Conservation (phyloP, 2,113 vertebrate species). For the Paradoxurus hermaphroditus region DNA sequence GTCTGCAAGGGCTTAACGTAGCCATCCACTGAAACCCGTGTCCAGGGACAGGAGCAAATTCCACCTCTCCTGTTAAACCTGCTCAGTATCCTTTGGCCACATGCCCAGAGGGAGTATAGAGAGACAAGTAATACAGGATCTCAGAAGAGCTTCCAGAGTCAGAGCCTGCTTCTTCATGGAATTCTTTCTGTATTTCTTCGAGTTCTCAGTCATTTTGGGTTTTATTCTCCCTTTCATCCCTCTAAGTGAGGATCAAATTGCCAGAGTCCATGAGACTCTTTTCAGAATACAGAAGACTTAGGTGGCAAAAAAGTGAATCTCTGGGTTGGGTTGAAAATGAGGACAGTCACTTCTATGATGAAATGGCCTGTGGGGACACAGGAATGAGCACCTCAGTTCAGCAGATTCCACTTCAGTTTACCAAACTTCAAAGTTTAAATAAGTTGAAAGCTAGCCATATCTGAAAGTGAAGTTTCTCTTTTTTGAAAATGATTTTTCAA, state of each 20-base stretch:
- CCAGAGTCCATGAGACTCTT: not conserved
- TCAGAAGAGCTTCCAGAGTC: not conserved
- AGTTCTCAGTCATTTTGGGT: not conserved
- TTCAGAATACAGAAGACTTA: not conserved
- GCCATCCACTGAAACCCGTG: not conserved
- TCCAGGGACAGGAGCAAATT: not conserved
- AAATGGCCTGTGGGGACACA: not conserved
- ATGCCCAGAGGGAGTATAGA: not conserved
- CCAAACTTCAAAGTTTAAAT: not conserved
- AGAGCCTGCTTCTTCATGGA: not conserved
- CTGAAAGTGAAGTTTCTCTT: constrained; percentile 1
- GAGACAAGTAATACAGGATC: not conserved
- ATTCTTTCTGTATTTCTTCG: not conserved
- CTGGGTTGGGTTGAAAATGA: not conserved
- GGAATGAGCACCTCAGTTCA: not conserved
- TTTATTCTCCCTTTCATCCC: constrained; percentile 4
- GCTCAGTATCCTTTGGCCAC: not conserved
- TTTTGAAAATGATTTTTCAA: constrained; percentile 4
- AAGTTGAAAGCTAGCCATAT: not conserved
- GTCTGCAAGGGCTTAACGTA: not conserved
- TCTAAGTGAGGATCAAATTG: not conserved
- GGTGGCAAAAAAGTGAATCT: not conserved
- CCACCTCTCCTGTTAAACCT: not conserved
- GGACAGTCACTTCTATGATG: not conserved
- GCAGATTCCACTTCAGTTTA: not conserved